phyloP scores from a whole-genome alignment of 2,113 vertebrate species.

The Rattus rattus region DNA sequence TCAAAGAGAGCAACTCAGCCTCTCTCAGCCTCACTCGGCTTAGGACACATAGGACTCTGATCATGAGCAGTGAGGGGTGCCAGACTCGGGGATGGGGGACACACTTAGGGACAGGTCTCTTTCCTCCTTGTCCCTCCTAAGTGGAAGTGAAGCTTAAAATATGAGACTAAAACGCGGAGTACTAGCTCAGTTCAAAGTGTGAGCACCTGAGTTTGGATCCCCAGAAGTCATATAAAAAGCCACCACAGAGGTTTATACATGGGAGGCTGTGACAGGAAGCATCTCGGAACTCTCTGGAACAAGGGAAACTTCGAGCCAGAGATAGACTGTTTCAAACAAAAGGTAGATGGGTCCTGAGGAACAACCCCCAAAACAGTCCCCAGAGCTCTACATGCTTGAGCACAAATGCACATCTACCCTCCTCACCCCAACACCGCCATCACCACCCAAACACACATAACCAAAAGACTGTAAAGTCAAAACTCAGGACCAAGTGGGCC shows the following conservation, averaged over 20 bases:
- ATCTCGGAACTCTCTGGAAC: neutral
- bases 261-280: neutral
- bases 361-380: neutral
- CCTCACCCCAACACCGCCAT: neutral
- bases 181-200: neutral
- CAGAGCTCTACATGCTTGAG: neutral
- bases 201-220: neutral
- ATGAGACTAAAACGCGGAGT: neutral
- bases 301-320: too few species aligned
- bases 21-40: neutral
- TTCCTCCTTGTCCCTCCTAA: fast-evolving
- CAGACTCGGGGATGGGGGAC: neutral
- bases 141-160: fast-evolving
- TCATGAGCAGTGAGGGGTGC: fast-evolving
- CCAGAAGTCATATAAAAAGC: neutral
- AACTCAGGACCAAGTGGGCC: fast-evolving
- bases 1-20: neutral
- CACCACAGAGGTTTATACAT: fast-evolving
- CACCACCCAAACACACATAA: neutral
- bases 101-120: fast-evolving
- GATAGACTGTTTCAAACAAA: neutral
- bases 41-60: too few species aligned
- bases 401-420: too few species aligned
- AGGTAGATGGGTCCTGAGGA: neutral
- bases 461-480: fast-evolving